Conservation (phyloP, 2,797 vertebrate species). For the Phyllotis vaccarum region DNA sequence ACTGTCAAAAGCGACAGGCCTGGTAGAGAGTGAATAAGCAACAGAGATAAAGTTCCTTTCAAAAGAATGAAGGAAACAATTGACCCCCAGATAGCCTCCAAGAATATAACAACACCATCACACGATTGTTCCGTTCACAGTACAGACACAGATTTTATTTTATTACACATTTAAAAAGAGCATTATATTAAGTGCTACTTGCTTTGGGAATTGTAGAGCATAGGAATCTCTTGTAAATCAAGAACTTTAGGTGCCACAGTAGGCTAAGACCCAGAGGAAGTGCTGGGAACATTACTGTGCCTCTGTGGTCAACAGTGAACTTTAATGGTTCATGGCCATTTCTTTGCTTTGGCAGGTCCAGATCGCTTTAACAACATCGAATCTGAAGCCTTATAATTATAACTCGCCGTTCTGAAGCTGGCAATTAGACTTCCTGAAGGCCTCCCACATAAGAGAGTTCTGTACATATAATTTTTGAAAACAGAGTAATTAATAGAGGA, state of each 20-base stretch:
- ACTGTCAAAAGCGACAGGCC: background rate
- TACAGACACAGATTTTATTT: background rate
- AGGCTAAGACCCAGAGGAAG: background rate
- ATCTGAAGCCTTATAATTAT: constrained; percentile 43
- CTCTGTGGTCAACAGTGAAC: background rate
- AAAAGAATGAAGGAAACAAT: background rate
- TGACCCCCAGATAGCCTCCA: background rate
- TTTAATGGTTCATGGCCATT: background rate
- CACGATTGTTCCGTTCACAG: background rate
- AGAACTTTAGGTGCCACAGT: background rate
- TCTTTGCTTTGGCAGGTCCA: background rate
- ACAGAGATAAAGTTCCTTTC: background rate
- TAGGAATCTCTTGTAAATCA: background rate
- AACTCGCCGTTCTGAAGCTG: constrained; percentile 39
- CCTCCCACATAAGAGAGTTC: constrained; percentile 13
- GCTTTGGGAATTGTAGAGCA: background rate
- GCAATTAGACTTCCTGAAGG: constrained; percentile 44
- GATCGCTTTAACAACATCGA: constrained; percentile 14
- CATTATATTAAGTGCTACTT: constrained; percentile 39
- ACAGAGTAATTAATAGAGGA: constrained; percentile 56
- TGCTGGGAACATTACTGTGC: background rate
- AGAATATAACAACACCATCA: background rate
- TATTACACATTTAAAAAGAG: background rate
- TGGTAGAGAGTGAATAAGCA: background rate
- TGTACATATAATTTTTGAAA: constrained; percentile 56